These are phyloP conservation scores for Thaumetopoea pityocampa DNA, from an alignment of 1,140 invertebrate species.

Conservation along the genomic window DNA sequence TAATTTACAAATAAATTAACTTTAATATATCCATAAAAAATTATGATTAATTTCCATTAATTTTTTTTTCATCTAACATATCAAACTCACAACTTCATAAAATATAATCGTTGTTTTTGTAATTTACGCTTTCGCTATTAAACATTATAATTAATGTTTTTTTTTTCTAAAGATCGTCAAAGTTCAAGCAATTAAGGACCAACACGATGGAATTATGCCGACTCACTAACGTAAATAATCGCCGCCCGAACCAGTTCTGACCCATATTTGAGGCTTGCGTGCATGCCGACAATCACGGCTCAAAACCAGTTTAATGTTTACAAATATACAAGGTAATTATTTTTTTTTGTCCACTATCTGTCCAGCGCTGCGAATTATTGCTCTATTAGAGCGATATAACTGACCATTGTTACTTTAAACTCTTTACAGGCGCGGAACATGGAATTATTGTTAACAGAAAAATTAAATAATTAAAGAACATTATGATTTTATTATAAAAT, in stretches of 20 bases:
- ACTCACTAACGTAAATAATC: constrained; percentile 36
- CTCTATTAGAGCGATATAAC: constrained; percentile 36
- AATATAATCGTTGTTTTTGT: constrained; percentile 7
- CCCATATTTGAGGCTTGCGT: constrained; percentile 35
- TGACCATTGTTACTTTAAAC: constrained; percentile 11
- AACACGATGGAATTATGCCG: constrained; percentile 23
- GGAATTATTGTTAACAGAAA: constrained; percentile 13
- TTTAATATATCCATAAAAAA: too few relatives aligned
- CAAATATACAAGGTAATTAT: constrained; percentile 58
- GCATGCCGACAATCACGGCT: constrained; percentile 46
- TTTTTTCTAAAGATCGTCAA: constrained; percentile 13
- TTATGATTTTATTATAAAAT: constrained; percentile 4
- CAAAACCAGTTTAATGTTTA: constrained; percentile 50
- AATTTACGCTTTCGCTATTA: constrained; percentile 1
- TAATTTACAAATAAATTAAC: too few relatives aligned
- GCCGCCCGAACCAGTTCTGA: constrained; percentile 34
- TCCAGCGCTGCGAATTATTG: constrained; percentile 40
- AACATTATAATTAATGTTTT: constrained; percentile 13
- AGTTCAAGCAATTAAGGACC: constrained; percentile 21
- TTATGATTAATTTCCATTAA: too few relatives aligned
- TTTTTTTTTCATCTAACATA: constrained; percentile 1
- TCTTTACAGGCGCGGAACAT: constrained; percentile 1
- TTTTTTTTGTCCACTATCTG: constrained; percentile 44
- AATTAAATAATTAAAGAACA: constrained; percentile 24
- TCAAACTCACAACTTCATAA: constrained; percentile 6